A percentile compares a stretch with the other conserved stretches of the same genome.
Evolutionary conservation across 2,113 vertebrate genomes (phyloP).

Genomic region (Charina bottae): DNA sequence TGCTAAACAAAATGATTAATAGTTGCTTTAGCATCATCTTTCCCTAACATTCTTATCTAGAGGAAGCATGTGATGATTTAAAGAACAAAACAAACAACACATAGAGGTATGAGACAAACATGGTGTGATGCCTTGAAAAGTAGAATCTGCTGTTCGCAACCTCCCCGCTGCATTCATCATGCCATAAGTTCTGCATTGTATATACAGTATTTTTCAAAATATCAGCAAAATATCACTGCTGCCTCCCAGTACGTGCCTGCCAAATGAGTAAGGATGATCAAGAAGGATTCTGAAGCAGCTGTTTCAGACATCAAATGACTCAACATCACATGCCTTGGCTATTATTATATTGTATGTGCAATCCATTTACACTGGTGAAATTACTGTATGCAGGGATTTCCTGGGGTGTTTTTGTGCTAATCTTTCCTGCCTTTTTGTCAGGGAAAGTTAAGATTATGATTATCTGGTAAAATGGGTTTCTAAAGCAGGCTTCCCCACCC

Average conservation of each 20-base stretch:
- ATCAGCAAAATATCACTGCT: constrained; percentile 25
- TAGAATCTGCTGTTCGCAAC: neutral
- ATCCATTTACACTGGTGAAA: neutral
- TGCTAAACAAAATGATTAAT: constrained; percentile 42
- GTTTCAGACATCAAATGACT: constrained; percentile 15
- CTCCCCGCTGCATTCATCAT: constrained; percentile 5
- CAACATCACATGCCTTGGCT: neutral
- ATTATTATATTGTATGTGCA: neutral
- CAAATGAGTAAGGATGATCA: neutral
- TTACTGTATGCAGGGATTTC: neutral
- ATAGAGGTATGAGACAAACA: neutral
- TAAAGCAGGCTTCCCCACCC: neutral
- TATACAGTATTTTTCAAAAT: constrained; percentile 11
- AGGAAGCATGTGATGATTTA: neutral
- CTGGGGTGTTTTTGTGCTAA: neutral
- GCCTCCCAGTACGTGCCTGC: constrained; percentile 10
- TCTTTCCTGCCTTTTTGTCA: neutral
- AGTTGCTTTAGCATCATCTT: constrained; percentile 36
- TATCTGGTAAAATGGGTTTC: neutral
- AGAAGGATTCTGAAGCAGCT: neutral
- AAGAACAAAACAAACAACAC: neutral
- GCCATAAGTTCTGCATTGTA: constrained; percentile 14
- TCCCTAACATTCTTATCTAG: constrained; percentile 14
- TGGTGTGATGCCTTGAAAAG: neutral
- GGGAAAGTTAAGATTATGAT: neutral